A percentile compares a stretch with the other conserved stretches of the same genome.
These are phyloP conservation scores for Darevskia nairensis DNA, from an alignment of 2,797 vertebrate genomes.

Conservation along the genomic window DNA sequence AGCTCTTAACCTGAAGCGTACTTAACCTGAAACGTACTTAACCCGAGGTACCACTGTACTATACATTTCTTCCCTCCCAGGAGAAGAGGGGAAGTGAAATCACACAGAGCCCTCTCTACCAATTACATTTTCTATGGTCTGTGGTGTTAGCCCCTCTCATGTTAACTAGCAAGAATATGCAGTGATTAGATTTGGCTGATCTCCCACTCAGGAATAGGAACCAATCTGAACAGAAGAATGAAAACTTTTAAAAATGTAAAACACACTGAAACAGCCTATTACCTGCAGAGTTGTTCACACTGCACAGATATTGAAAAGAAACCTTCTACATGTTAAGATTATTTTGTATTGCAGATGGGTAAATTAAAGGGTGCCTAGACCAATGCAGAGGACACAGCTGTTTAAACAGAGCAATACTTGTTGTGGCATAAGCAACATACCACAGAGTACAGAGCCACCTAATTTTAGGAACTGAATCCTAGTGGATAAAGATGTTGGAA, in stretches of 20 bases:
- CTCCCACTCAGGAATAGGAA: neutral
- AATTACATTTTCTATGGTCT: too few species aligned
- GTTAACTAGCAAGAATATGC: too few species aligned
- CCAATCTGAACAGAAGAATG: neutral
- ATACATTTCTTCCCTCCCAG: too few species aligned
- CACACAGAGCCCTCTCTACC: too few species aligned
- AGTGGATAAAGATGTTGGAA: neutral
- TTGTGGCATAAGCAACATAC: neutral
- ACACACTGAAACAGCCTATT: neutral
- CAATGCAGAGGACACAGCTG: neutral
- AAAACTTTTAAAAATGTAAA: neutral
- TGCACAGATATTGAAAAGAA: neutral
- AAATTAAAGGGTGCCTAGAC: neutral
- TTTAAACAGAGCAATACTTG: neutral
- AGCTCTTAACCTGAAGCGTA: too few species aligned
- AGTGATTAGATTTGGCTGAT: too few species aligned
- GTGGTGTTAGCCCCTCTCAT: too few species aligned
- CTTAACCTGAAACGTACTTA: too few species aligned
- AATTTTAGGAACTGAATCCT: constrained; percentile 30
- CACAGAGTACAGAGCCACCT: neutral
- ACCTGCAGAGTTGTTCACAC: too few species aligned
- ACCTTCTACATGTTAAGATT: neutral
- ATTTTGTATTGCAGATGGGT: neutral
- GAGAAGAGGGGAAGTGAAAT: too few species aligned
- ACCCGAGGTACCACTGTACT: too few species aligned